Conservation (phyloP, 1,140 invertebrate genomes). For the Colletes gigas region DNA sequence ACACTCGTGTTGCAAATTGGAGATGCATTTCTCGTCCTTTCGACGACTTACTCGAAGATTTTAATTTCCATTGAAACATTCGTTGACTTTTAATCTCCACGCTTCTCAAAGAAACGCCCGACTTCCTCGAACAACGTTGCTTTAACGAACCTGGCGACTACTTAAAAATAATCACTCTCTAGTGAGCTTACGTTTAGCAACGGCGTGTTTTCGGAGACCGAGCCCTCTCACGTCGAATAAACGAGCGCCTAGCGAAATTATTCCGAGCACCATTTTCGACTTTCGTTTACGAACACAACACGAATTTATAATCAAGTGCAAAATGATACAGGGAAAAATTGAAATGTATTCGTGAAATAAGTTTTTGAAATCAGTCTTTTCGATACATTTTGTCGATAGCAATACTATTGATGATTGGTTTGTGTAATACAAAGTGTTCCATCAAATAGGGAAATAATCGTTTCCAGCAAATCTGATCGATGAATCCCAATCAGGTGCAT, state of each 20-base stretch:
- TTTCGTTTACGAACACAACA: background rate
- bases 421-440: too few relatives aligned
- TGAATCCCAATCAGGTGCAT: too few relatives aligned
- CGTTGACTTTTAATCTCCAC: background rate
- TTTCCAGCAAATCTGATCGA: too few relatives aligned
- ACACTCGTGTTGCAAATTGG: conserved; percentile 6
- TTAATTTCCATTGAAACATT: background rate
- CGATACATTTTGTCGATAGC: too few relatives aligned
- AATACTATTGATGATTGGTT: too few relatives aligned
- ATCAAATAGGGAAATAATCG: too few relatives aligned
- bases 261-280: background rate
- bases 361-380: too few relatives aligned
- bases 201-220: background rate
- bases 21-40: conserved; percentile 38
- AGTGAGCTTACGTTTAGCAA: background rate
- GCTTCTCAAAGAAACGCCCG: background rate
- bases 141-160: background rate
- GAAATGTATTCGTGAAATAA: too few relatives aligned
- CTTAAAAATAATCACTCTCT: background rate
- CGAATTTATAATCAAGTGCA: too few relatives aligned
- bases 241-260: background rate
- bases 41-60: background rate
- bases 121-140: background rate
- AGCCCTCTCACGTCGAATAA: background rate
- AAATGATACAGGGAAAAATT: too few relatives aligned